A percentile compares a stretch with the other conserved stretches of the same genome.
phyloP scores from a whole-genome alignment of 2,113 vertebrate species.

The Carlito syrichta region DNA sequence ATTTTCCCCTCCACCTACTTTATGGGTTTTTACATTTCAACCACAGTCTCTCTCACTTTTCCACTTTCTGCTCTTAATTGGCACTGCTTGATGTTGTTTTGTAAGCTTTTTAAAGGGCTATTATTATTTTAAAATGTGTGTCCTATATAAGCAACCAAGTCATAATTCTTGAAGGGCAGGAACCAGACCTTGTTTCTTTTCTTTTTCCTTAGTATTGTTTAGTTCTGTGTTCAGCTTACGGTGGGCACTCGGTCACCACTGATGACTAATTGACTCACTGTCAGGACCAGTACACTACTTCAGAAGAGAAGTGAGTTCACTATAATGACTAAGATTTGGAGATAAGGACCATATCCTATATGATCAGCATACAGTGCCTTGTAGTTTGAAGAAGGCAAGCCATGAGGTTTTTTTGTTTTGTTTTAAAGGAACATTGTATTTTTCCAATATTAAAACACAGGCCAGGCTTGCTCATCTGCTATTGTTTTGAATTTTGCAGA shows the following conservation, averaged over 20 bases:
- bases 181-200: constrained; percentile 25
- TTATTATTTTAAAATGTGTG: constrained; percentile 11
- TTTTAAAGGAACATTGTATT: constrained; percentile 63
- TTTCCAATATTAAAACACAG: constrained; percentile 62
- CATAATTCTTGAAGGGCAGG: constrained; percentile 35
- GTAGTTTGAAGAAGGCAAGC: constrained; percentile 65
- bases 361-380: constrained; percentile 56
- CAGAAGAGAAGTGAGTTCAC: constrained; percentile 52
- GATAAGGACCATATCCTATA: constrained; percentile 51
- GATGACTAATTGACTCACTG: constrained; percentile 52
- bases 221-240: constrained; percentile 20
- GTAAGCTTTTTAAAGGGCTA: background rate
- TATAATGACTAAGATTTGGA: background rate
- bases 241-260: constrained; percentile 19
- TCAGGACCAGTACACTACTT: constrained; percentile 34
- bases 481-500: constrained; percentile 59
- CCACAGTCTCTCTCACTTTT: background rate
- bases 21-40: constrained; percentile 39
- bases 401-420: constrained; percentile 37
- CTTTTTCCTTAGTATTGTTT: constrained; percentile 17
- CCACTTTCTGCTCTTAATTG: background rate
- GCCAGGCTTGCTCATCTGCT: constrained; percentile 59
- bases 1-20: background rate
- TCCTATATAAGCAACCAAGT: constrained; percentile 9
- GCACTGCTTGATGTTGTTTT: background rate